phyloP scores from a whole-genome alignment of 2,113 vertebrate species.

The Myrmecophaga tridactyla region DNA sequence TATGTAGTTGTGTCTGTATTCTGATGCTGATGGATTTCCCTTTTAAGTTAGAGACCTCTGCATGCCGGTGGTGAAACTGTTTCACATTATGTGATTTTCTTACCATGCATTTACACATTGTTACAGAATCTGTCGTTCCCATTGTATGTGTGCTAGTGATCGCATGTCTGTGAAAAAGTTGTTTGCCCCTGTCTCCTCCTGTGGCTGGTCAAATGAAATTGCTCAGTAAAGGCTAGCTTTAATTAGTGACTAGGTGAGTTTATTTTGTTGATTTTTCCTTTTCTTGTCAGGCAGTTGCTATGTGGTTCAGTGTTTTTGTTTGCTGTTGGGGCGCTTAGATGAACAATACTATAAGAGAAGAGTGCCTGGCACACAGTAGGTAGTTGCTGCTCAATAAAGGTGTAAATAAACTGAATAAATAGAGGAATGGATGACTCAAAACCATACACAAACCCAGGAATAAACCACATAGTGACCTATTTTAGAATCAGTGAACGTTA shows the following conservation, averaged over 20 bases:
- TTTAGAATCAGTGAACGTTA: neutral
- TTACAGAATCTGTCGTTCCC: neutral
- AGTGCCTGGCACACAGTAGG: neutral
- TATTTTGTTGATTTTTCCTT: neutral
- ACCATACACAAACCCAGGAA: neutral
- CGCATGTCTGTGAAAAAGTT: neutral
- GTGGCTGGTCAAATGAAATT: neutral
- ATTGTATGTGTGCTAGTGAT: neutral
- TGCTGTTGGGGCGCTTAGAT: neutral
- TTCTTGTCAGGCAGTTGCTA: neutral
- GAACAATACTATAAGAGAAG: neutral
- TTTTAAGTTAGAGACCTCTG: slow-evolving; percentile 30
- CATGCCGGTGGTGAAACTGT: neutral
- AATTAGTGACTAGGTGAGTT: neutral
- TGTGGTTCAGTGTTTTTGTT: neutral
- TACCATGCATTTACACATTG: neutral
- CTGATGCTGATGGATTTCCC: neutral
- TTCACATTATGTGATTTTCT: neutral
- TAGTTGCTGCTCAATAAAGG: neutral
- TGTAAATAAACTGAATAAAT: neutral
- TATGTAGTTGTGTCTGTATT: neutral
- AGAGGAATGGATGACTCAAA: neutral
- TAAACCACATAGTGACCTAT: neutral
- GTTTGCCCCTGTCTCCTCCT: neutral
- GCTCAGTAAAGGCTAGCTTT: neutral